Evolutionary conservation across 2,797 vertebrate species (phyloP).

Genomic region (Acrocephalus scirpaceus): DNA sequence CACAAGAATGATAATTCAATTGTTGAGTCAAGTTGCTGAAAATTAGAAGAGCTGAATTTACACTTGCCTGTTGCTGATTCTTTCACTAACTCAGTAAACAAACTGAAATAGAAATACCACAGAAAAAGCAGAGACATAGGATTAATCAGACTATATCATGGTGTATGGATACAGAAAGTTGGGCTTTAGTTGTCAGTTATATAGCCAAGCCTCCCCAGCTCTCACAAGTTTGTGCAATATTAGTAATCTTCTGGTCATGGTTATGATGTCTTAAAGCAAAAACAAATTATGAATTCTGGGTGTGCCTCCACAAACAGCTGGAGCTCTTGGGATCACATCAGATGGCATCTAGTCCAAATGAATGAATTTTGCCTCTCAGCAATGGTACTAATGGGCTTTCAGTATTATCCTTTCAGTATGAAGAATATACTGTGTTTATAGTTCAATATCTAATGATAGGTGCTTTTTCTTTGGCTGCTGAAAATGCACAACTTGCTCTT

Average conservation of each 20-base stretch:
- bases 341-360: background rate
- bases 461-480: background rate
- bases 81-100: background rate
- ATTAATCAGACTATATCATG: background rate
- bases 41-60: background rate
- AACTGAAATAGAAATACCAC: background rate
- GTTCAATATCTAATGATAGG: background rate
- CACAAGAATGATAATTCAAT: background rate
- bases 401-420: background rate
- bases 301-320: background rate
- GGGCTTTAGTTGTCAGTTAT: background rate
- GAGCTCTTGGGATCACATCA: background rate
- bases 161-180: background rate
- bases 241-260: background rate
- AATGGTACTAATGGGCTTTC: background rate
- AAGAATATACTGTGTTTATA: background rate
- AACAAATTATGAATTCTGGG: background rate
- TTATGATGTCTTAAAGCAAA: background rate
- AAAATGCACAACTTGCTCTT: background rate
- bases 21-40: background rate
- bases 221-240: background rate
- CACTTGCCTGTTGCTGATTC: background rate
- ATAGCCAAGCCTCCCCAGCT: background rate
- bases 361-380: background rate
- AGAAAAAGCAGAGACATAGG: background rate